Conservation (phyloP, 1,140 invertebrate genomes). For the Drosophila nasuta region DNA sequence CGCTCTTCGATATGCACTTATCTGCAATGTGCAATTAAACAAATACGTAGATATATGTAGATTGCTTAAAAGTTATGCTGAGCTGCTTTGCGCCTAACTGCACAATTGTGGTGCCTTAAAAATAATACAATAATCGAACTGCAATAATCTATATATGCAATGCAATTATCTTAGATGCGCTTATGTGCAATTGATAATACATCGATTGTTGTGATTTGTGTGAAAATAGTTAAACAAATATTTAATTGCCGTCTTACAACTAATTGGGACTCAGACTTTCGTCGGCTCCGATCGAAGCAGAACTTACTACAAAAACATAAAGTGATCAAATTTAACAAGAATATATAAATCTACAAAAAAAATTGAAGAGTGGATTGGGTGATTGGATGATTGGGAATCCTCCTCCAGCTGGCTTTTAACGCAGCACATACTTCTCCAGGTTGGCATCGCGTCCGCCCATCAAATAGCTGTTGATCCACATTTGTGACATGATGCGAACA, state of each 20-base stretch:
- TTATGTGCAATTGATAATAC: too few species aligned
- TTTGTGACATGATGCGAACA: constrained; percentile 68
- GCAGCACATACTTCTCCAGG: constrained; percentile 59
- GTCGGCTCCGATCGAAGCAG: neutral
- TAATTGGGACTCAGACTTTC: constrained; percentile 32
- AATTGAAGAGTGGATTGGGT: neutral
- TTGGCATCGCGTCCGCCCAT: constrained; percentile 73
- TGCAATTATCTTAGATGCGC: too few species aligned
- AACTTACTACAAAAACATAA: neutral
- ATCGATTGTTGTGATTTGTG: neutral
- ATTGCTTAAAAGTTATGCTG: too few species aligned
- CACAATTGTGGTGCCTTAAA: too few species aligned
- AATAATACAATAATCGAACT: too few species aligned
- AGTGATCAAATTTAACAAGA: neutral
- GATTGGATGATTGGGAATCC: too few species aligned
- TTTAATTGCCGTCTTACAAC: constrained; percentile 25
- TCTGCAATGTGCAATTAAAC: too few species aligned
- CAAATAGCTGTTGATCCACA: constrained; percentile 76
- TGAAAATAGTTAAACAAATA: neutral
- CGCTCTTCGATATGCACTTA: too few species aligned
- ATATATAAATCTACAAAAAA: constrained; percentile 6
- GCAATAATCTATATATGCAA: too few species aligned
- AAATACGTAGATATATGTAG: too few species aligned
- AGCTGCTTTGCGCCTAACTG: too few species aligned
- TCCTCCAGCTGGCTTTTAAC: constrained; percentile 11